Evolutionary conservation across 1,140 invertebrate genomes (phyloP).

Genomic region (Cyphomyrmex costatus): DNA sequence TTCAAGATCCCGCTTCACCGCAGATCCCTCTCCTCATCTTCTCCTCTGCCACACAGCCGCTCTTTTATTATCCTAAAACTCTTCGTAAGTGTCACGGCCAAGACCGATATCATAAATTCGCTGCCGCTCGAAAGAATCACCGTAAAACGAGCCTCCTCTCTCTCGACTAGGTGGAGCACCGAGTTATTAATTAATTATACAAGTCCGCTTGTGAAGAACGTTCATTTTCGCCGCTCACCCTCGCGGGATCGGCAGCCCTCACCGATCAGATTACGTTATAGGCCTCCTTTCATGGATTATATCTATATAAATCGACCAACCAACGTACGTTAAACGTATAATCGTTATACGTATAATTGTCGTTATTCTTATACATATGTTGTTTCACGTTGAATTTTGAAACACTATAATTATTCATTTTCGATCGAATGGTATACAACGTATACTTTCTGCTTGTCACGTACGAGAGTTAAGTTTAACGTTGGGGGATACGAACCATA

Average conservation of each 20-base stretch:
- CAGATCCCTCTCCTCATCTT: constrained; percentile 24
- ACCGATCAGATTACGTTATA: constrained; percentile 25
- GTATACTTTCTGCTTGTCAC: not conserved
- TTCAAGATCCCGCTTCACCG: constrained; percentile 54
- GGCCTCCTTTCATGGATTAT: constrained; percentile 16
- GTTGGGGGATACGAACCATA: not conserved
- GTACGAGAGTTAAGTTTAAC: not conserved
- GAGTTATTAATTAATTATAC: constrained; percentile 74
- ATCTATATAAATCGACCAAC: constrained; percentile 41
- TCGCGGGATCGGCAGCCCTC: constrained; percentile 32
- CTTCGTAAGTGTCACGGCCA: constrained; percentile 75
- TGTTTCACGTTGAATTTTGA: not conserved
- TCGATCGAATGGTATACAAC: not conserved
- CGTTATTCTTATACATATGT: not conserved
- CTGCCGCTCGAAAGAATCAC: constrained; percentile 65
- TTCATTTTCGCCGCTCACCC: constrained; percentile 42
- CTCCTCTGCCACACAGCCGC: constrained; percentile 47
- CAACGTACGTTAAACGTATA: too few species aligned
- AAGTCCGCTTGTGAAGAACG: constrained; percentile 43
- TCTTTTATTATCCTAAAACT: constrained; percentile 78
- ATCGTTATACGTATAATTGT: too few species aligned
- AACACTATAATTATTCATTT: not conserved
- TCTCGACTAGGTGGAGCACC: constrained; percentile 36
- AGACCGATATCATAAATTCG: constrained; percentile 77
- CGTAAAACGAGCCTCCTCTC: constrained; percentile 67